phyloP scores from a whole-genome alignment of 2,888 invertebrate genomes.

The Drosophila nigritarsus region DNA sequence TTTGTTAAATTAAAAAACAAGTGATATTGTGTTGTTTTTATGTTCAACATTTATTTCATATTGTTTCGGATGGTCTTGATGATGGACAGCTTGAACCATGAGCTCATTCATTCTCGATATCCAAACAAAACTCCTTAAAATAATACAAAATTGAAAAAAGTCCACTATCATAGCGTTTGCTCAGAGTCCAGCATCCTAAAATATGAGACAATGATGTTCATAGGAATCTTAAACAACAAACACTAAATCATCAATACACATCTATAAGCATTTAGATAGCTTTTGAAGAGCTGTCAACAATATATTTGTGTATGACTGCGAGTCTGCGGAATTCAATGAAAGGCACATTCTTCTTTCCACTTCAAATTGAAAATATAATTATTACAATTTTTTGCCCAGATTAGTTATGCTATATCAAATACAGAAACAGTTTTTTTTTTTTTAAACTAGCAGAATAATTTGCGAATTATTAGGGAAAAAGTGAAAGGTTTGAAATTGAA shows the following conservation, averaged over 20 bases:
- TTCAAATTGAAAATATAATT: neutral
- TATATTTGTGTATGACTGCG: slow-evolving; percentile 1
- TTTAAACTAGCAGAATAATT: too few relatives aligned
- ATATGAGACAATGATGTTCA: slow-evolving; percentile 12
- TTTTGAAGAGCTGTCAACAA: slow-evolving; percentile 3
- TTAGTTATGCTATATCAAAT: neutral
- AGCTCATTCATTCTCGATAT: slow-evolving; percentile 24
- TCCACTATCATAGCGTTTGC: neutral
- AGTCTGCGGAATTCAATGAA: neutral
- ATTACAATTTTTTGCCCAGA: neutral
- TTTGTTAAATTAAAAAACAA: slow-evolving; percentile 49
- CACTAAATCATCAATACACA: slow-evolving; percentile 38
- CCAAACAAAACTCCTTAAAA: slow-evolving; percentile 2
- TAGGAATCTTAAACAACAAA: slow-evolving; percentile 35
- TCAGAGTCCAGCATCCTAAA: slow-evolving; percentile 36
- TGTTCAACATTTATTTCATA: slow-evolving; percentile 74
- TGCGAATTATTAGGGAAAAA: too few relatives aligned
- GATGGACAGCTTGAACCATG: slow-evolving; percentile 29
- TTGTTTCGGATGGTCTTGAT: slow-evolving; percentile 33
- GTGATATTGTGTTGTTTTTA: slow-evolving; percentile 33
- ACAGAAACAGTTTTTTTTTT: too few relatives aligned
- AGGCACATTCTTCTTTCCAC: neutral
- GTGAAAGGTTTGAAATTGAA: neutral
- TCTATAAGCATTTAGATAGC: slow-evolving; percentile 27
- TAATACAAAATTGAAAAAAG: slow-evolving; percentile 3